Base-by-base conservation (phyloP, 1,140 invertebrate species). In the Eueides isabella region DNA sequence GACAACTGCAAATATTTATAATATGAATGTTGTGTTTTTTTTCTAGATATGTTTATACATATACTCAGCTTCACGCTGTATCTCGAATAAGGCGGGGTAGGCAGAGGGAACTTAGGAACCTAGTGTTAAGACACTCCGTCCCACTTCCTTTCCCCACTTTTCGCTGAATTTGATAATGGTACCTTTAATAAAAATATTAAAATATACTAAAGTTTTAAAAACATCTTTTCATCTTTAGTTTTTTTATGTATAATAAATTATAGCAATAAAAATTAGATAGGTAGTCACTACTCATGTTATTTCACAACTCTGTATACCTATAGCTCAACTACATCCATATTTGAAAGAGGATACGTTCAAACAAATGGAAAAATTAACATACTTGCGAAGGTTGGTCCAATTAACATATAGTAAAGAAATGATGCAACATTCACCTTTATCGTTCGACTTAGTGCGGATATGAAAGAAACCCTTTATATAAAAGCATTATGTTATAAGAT, bases 371-470 rank as follows among this genome's bases (percentile, higher is more conserved):
- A 69, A 69, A 61, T 55, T 69, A 48, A 69, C 55, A 48, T 69
- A 38, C 67, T 33, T 29, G 30, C 38, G 55, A 70, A 70, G 68
- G 68, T 70, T 70, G 31, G 26, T 33, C 61, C 64, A 65, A 72
- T 72, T 72, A 66, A 65, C 70, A 41, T 55, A 38, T 55, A 28
- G 69, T 19, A 62, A 23, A 28, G 19, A 62, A 35, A 72, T 72
- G 70, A 72, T 72, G 70, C 70, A 72, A 72, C 69, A 61, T 71
- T 71, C 35, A 71, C 35, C 69, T 71, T 61, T 64, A 33, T 35
- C 33, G 61, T 55, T 26, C 48, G 23, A 55, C 9, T 64, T 64
- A 64, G 29, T 33, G 62, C 19, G 29, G 33, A 64, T 64, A 63
- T n/a, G 30, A 31, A 64, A 55, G 23, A 55, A 55, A 55, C 48